Evolutionary conservation across 2,113 vertebrate species (phyloP), one percentile per base, ranked within the genome.

Genomic region (Pagrus major): DNA sequence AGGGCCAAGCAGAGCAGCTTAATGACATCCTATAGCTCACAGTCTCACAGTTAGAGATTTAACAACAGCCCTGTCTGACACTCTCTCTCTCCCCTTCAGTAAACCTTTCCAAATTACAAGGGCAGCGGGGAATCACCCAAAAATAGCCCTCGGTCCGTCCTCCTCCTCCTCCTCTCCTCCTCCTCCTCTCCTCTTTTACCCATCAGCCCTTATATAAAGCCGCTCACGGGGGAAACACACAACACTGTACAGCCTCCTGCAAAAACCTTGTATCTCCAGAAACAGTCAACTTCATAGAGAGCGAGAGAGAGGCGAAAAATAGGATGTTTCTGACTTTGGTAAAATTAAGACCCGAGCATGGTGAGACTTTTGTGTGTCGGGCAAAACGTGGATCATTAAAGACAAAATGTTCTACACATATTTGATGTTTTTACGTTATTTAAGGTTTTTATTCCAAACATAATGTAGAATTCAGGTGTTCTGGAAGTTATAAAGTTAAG

Each of bases 81-180:
- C 52, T 15, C 63, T 76, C 68, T 54, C 71, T 7, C 68, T 77
- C 72, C 52, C 73, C 64, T 76, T 46, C 83, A 75, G 7, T 71
- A 69, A 86, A 77, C 81, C 70, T 80, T 61, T 68, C 55, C 49
- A 80, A 92, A 91, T 88, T 84, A 90, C 85, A 78, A 59, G 80
- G 73, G 78, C 83, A 81, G 80, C 83, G 56, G 87, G 79, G 89
- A 88, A 70, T 88, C 39, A 1, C 84, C 81, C 79, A 85, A 78
- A 91, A 91, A 93, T 93, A 93, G 83, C 78, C 27, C 56, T 80
- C 20, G 10, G 47, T 39, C 59, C 20, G 25, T 81, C 71, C 69
- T 66, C 74, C 21, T 67, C 73, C 60, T 65, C 68, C 51, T 47
- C 68, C 27, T 11, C 65, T 11, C 65, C 37, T 49, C 35, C 5